Percentiles rank a stretch among this genome's conserved stretches.
Evolutionary conservation across 2,888 invertebrate species (phyloP).

Genomic region (Laothoe populi): DNA sequence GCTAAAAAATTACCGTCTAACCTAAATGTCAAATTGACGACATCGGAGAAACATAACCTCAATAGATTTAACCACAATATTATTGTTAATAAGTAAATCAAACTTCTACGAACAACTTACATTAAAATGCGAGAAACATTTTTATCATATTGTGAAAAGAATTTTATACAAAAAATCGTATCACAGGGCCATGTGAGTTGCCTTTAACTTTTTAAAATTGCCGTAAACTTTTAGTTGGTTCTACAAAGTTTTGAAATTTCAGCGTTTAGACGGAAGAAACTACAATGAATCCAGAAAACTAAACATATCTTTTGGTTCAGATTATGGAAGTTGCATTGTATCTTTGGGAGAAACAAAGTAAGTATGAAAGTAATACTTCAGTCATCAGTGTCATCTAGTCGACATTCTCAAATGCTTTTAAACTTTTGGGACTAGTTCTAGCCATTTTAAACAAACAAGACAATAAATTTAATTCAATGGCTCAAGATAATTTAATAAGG

Average conservation of each 20-base stretch:
- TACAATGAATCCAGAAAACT: slow-evolving; percentile 90
- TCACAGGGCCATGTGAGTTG: slow-evolving; percentile 86
- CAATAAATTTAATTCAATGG: too few relatives aligned
- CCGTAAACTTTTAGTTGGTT: background rate
- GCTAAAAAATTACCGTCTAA: too few relatives aligned
- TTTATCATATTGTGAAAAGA: slow-evolving; percentile 89
- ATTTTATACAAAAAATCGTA: slow-evolving; percentile 87
- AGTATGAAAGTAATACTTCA: slow-evolving; percentile 38
- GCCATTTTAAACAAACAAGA: too few relatives aligned
- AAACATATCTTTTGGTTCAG: slow-evolving; percentile 90
- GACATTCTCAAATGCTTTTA: too few relatives aligned
- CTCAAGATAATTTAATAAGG: too few relatives aligned
- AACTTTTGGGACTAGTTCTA: too few relatives aligned
- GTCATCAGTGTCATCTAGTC: too few relatives aligned
- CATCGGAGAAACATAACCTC: slow-evolving; percentile 7
- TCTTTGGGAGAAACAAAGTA: slow-evolving; percentile 92
- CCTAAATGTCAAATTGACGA: too few relatives aligned
- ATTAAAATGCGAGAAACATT: slow-evolving; percentile 86
- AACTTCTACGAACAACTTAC: too few relatives aligned
- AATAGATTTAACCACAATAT: background rate
- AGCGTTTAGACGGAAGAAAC: slow-evolving; percentile 92
- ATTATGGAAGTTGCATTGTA: slow-evolving; percentile 92
- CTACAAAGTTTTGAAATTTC: slow-evolving; percentile 45
- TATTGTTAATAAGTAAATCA: background rate
- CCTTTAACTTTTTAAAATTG: background rate